Percentiles rank a stretch among this genome's conserved stretches.
These are phyloP conservation scores for Epinephelus cyanopodus DNA, from an alignment of 2,113 vertebrate genomes.

Conservation along the genomic window DNA sequence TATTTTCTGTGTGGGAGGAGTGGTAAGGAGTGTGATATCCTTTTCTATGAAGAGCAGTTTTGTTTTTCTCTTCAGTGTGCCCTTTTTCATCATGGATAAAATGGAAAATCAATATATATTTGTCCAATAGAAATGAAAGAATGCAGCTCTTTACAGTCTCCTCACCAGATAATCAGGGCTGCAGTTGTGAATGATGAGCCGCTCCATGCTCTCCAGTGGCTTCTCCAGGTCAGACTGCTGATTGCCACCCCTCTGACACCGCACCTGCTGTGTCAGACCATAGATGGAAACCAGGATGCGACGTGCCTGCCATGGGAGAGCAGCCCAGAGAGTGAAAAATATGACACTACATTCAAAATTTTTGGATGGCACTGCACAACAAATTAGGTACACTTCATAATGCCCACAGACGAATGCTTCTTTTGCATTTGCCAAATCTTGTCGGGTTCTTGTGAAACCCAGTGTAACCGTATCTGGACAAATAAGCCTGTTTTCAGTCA, in stretches of 20 bases:
- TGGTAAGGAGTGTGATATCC: background rate
- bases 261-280: slow-evolving; percentile 70
- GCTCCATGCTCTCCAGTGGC: slow-evolving; percentile 77
- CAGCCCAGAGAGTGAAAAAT: background rate
- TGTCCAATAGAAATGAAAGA: background rate
- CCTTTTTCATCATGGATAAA: background rate
- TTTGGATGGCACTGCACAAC: background rate
- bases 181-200: slow-evolving; percentile 79
- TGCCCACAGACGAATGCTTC: background rate
- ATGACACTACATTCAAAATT: background rate
- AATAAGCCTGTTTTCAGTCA: background rate
- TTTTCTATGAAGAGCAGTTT: background rate
- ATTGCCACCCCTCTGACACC: slow-evolving; percentile 65
- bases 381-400: background rate
- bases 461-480: background rate
- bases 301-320: slow-evolving; percentile 57
- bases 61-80: background rate
- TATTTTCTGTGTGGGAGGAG: background rate
- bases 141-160: background rate
- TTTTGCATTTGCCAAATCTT: background rate
- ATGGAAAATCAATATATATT: background rate
- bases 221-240: slow-evolving; percentile 47
- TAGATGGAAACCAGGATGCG: slow-evolving; percentile 80
- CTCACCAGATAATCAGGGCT: slow-evolving; percentile 70
- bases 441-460: background rate